Percentiles rank a stretch among this genome's conserved stretches.
Evolutionary conservation across 64 coral and sea anemone genomes (phyloP).

Genomic region (Montipora sp.): DNA sequence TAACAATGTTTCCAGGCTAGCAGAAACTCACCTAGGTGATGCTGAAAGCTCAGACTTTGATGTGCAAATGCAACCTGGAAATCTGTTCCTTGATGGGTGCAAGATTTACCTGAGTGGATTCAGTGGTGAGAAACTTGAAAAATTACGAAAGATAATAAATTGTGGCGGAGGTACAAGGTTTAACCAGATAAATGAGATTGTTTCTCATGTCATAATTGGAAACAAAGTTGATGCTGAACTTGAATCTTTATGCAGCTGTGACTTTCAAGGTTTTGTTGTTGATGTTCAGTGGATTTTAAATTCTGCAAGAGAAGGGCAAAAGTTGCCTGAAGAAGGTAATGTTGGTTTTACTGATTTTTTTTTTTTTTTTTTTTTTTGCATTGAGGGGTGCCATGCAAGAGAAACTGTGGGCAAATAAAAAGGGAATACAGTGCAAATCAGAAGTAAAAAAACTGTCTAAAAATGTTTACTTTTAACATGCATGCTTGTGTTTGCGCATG

Average conservation of each 20-base stretch:
- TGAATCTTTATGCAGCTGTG: conserved; percentile 67
- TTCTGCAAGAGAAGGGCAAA: conserved; percentile 77
- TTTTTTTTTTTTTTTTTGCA: too few relatives aligned
- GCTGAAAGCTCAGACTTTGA: neutral
- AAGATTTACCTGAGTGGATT: conserved; percentile 97
- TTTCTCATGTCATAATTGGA: conserved; percentile 95
- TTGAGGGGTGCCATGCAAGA: too few relatives aligned
- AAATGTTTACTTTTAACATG: too few relatives aligned
- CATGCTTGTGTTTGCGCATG: too few relatives aligned
- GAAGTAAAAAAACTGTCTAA: too few relatives aligned
- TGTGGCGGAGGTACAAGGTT: conserved; percentile 94
- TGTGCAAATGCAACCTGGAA: conserved; percentile 46
- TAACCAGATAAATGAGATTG: conserved; percentile 92
- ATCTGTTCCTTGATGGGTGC: conserved; percentile 94
- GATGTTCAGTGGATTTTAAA: conserved; percentile 88
- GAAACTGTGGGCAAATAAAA: too few relatives aligned
- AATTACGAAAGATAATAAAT: conserved; percentile 89
- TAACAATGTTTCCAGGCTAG: conserved; percentile 22
- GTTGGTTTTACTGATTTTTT: neutral
- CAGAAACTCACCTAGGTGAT: conserved; percentile 3
- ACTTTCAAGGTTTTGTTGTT: conserved; percentile 85
- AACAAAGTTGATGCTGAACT: conserved; percentile 67
- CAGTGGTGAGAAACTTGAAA: conserved; percentile 75
- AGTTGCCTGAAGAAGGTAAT: conserved; percentile 83
- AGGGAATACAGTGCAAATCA: too few relatives aligned